Base-by-base conservation (phyloP, 2,113 vertebrate genomes). In the Butorides virescens region DNA sequence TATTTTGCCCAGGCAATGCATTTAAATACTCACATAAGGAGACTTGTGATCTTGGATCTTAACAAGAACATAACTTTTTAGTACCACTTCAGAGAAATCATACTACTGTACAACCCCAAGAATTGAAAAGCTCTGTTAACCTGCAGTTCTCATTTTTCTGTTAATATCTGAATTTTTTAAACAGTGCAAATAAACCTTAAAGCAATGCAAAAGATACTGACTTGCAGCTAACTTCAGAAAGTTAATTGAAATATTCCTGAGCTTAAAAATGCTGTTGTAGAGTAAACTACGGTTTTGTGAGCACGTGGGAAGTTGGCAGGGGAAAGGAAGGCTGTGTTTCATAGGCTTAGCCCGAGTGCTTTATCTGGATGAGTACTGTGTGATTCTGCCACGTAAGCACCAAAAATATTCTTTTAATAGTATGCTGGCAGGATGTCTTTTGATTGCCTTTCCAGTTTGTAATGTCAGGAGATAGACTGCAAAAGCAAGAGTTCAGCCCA, bases 21-120 rank as follows among this genome's bases (percentile, higher is more conserved):
- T 7, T 75, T 36, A 53, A 66, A 34, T 0, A 1, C 8, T 19
- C 4, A 1, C n/a, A 1, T 36, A 9, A 65, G 65, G 70, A 72
- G 17, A 37, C 42, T 46, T 52, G 12, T 56, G 55, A 26, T 58
- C 68, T 66, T 36, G 5, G 11, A 11, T 46, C 37, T 53, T 55
- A 42, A 36, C 13, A 5, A 29, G 34, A 47, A 13, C 11, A 2
- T 15, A 30, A 46, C 27, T 46, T 85, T 65, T 67, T 30, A 37
- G 25, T 50, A 8, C 47, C 4, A 0, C 55, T 90, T 63, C 18
- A 5, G 36, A 73, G 59, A 58, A 79, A 39, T 52, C 34, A 6
- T 29, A 9, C 2, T 30, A 4, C 22, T 37, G 1, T 19, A 32
- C 36, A 65, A 22, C 27, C 11, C n/a, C 13, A 65, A 61, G 47